Base-by-base conservation (phyloP, 2,113 vertebrate species). In the Brachypteracias leptosomus region DNA sequence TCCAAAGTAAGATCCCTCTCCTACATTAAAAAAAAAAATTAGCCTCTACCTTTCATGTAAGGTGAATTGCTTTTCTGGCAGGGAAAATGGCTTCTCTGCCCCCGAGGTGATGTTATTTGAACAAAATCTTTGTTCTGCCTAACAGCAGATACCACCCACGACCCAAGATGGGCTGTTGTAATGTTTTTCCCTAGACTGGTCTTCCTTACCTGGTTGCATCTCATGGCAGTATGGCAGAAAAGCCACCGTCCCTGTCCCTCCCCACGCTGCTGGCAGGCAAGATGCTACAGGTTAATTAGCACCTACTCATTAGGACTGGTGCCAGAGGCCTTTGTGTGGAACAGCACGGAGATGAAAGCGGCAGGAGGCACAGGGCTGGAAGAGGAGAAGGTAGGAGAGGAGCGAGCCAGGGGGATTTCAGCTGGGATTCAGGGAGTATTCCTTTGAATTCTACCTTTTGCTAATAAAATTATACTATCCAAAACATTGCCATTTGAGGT, bases 221-320 rank as follows among this genome's bases (percentile, higher is more conserved):
- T 24, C 61, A 2, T 0, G 26, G 55, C 51, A 55, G 55, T 3
- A 1, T 19, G 57, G 66, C 73, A 38, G 63, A 63, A 4, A 1
- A 4, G 58, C 6, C 78, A 2, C 31, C 10, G 0, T 20, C 75
- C 59, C 79, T 24, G 59, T 68, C 18, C 42, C 42, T 15, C 51
- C 66, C 49, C 0, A 0, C 2, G 0, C 42, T 55, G 76, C 63
- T 3, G 2, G 59, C 80, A 68, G 61, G 28, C 12, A 0, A 20
- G 13, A 33, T 61, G 84, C 28, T 51, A n/a, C 58, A 70, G 71
- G 78, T 89, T 91, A 83, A 95, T 96, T 85, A 85, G 63, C 18
- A 5, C 22, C n/a, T 5, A 0, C 33, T 89, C 49, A 18, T 82
- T 70, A 88, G 36, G 25, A 36, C 66, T 66, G 80, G 21, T 72